phyloP scores from a whole-genome alignment of 1,140 invertebrate genomes.

The Drosophila lacteicornis region DNA sequence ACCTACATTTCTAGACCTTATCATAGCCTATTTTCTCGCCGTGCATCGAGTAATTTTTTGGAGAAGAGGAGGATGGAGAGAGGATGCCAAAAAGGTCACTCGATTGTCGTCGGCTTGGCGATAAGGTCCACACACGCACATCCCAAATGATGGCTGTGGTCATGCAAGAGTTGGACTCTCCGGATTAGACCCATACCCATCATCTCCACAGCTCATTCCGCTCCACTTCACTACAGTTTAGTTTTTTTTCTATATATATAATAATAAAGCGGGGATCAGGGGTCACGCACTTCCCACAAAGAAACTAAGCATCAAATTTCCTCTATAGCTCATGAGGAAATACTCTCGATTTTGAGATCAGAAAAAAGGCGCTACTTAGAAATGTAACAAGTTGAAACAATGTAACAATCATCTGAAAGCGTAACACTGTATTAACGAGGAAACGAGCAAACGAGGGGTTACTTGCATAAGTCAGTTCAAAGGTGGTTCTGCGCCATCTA shows the following conservation, averaged over 20 bases:
- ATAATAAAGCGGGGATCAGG: conserved; percentile 29
- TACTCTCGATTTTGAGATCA: neutral
- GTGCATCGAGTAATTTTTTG: neutral
- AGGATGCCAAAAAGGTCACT: conserved; percentile 39
- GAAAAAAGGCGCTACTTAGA: neutral
- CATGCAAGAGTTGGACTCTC: conserved; percentile 28
- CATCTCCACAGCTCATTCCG: neutral
- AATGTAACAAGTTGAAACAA: neutral
- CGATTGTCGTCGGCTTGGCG: conserved; percentile 9
- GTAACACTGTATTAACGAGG: neutral
- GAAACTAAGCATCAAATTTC: neutral
- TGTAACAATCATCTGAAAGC: neutral
- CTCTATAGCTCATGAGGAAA: neutral
- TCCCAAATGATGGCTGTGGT: conserved; percentile 24
- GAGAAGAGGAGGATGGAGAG: neutral
- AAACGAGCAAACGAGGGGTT: neutral
- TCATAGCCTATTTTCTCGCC: neutral
- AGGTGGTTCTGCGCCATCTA: conserved; percentile 1
- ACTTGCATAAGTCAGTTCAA: neutral
- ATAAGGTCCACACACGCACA: conserved; percentile 17
- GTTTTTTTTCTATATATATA: neutral
- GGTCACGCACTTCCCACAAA: conserved; percentile 44
- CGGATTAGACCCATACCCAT: conserved; percentile 1
- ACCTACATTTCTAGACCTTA: too few relatives aligned
- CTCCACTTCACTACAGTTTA: conserved; percentile 21